phyloP scores from a whole-genome alignment of 2,113 vertebrate species.

The Zootoca vivipara region DNA sequence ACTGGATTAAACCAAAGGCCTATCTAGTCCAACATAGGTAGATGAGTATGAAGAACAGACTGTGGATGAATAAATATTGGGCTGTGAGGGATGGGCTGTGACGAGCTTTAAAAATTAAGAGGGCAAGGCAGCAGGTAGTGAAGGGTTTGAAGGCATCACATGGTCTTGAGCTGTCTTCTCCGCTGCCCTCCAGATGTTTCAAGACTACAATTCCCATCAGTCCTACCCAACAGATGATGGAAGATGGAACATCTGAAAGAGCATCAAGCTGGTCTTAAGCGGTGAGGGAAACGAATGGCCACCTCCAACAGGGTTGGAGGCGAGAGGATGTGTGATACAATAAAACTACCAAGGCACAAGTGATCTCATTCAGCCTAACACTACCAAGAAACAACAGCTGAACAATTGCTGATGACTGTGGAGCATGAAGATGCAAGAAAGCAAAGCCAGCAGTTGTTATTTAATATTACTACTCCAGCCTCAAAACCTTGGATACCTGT shows the following conservation, averaged over 20 bases:
- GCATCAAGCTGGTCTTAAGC: not conserved
- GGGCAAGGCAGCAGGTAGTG: not conserved
- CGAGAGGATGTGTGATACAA: too few relatives aligned
- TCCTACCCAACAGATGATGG: too few relatives aligned
- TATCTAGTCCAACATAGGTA: too few relatives aligned
- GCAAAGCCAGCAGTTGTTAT: not conserved
- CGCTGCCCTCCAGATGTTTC: not conserved
- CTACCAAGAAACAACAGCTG: not conserved
- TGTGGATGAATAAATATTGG: not conserved
- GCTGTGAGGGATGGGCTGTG: not conserved
- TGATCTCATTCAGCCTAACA: not conserved
- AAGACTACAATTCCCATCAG: too few relatives aligned
- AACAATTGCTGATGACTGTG: too few relatives aligned
- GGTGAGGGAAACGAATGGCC: not conserved
- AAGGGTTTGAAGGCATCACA: too few relatives aligned
- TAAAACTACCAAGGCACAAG: not conserved
- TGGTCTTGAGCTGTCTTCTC: too few relatives aligned
- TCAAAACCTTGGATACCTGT: not conserved
- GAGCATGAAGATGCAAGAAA: not conserved
- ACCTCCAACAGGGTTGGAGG: not conserved
- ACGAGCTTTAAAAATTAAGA: not conserved
- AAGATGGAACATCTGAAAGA: not conserved
- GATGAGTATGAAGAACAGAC: not conserved
- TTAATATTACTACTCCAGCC: not conserved
- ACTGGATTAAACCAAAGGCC: too few relatives aligned